phyloP scores from a whole-genome alignment of 2,113 vertebrate species.

The Cinclus mexicanus region DNA sequence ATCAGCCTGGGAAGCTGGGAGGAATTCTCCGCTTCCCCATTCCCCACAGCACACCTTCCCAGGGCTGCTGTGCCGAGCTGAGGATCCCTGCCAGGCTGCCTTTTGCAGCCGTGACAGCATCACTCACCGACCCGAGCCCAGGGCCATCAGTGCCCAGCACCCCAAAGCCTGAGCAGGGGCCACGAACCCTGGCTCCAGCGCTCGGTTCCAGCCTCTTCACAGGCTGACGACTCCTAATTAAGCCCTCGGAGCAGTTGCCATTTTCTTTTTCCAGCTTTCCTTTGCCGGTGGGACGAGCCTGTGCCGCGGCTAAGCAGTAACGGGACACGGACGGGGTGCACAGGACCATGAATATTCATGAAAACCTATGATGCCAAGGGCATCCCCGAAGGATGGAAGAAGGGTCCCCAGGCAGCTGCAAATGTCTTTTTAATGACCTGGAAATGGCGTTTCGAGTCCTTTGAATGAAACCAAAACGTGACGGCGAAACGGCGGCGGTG shows the following conservation, averaged over 20 bases:
- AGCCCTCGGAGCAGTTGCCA: background rate
- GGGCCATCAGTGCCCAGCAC: background rate
- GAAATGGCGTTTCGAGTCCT: background rate
- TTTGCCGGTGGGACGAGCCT: background rate
- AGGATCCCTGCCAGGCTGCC: background rate
- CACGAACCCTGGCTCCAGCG: background rate
- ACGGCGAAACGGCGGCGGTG: background rate
- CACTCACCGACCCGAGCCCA: background rate
- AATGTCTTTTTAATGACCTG: constrained; percentile 63
- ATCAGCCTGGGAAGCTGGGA: background rate
- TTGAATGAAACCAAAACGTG: background rate
- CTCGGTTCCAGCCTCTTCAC: background rate
- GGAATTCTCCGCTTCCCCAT: background rate
- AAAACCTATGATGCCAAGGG: background rate
- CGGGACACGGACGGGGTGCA: background rate
- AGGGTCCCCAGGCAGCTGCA: background rate
- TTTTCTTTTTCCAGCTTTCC: background rate
- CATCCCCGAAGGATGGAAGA: background rate
- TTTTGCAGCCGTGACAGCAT: background rate
- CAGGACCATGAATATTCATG: background rate
- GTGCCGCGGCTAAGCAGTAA: background rate
- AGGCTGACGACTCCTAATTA: background rate
- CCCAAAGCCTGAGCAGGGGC: background rate
- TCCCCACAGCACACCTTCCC: background rate
- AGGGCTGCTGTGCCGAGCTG: background rate